A percentile compares a stretch with the other conserved stretches of the same genome.
Evolutionary conservation across 2,113 vertebrate genomes (phyloP).

Genomic region (Polyodon spathula): DNA sequence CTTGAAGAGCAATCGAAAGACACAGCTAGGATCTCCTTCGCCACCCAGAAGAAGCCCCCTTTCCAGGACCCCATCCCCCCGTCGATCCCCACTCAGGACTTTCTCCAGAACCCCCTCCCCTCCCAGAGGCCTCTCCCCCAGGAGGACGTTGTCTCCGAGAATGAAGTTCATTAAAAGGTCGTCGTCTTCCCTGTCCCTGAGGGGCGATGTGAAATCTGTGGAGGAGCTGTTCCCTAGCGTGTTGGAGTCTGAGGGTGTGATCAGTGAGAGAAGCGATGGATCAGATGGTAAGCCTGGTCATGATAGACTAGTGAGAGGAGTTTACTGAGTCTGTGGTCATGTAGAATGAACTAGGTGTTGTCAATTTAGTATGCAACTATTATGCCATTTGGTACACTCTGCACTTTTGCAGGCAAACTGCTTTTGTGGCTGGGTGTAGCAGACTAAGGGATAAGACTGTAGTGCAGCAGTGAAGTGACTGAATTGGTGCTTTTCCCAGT

Average conservation of each 20-base stretch:
- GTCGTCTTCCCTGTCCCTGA: conserved; percentile 25
- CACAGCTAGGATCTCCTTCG: conserved; percentile 9
- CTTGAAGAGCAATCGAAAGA: conserved; percentile 16
- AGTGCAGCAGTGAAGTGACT: no score
- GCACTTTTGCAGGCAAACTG: no score
- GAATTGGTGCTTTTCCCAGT: no score
- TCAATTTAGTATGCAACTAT: not conserved
- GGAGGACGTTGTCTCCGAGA: conserved; percentile 12
- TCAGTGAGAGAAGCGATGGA: conserved; percentile 34
- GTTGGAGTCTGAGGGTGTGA: conserved; percentile 21
- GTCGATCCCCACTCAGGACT: not conserved
- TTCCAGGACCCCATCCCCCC: not conserved
- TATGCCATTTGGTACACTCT: not conserved
- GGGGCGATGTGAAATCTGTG: conserved; percentile 48
- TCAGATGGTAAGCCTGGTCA: conserved; percentile 47
- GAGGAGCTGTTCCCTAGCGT: conserved; percentile 53
- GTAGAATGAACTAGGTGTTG: not conserved
- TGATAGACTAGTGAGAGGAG: not conserved
- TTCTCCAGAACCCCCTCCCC: conserved; percentile 18
- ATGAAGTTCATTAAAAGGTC: conserved; percentile 14
- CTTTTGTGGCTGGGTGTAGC: no score
- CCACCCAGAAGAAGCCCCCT: conserved; percentile 2
- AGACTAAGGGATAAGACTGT: no score
- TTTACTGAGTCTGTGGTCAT: not conserved
- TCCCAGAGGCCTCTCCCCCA: not conserved